Conservation (phyloP, 2,888 invertebrate genomes). For the Actias luna region DNA sequence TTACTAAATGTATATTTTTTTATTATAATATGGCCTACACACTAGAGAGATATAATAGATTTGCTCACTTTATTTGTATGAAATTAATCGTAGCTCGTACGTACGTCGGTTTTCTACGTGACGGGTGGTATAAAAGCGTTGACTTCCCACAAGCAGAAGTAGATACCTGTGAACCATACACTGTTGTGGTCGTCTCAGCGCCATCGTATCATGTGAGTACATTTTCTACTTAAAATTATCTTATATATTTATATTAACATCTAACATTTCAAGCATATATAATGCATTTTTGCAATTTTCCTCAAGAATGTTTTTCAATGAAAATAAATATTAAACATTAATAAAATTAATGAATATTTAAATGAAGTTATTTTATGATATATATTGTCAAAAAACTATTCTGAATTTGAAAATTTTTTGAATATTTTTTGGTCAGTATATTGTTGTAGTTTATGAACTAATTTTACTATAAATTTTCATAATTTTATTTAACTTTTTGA, state of each 20-base stretch:
- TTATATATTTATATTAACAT: background rate
- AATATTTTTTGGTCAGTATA: too few species aligned
- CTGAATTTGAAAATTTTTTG: too few species aligned
- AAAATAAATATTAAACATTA: too few species aligned
- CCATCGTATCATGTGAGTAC: conserved; percentile 14
- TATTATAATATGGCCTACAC: background rate
- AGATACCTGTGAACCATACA: conserved; percentile 20
- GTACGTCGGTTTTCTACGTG: conserved; percentile 1
- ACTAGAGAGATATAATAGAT: background rate
- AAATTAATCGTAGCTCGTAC: conserved; percentile 1
- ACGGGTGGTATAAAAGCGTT: conserved; percentile 19
- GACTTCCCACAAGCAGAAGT: conserved; percentile 5
- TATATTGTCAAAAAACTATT: too few species aligned
- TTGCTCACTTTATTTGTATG: background rate
- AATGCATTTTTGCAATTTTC: background rate
- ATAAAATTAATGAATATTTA: too few species aligned
- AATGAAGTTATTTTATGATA: too few species aligned
- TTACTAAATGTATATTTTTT: background rate
- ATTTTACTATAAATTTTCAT: too few species aligned
- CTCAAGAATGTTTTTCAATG: background rate
- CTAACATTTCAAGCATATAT: background rate
- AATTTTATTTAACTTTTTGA: too few species aligned
- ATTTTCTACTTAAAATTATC: background rate
- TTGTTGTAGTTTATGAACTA: too few species aligned
- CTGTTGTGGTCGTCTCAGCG: conserved; percentile 17